Evolutionary conservation across 2,113 vertebrate genomes (phyloP), one percentile per base, ranked within the genome.

Genomic region (Proteles cristata): DNA sequence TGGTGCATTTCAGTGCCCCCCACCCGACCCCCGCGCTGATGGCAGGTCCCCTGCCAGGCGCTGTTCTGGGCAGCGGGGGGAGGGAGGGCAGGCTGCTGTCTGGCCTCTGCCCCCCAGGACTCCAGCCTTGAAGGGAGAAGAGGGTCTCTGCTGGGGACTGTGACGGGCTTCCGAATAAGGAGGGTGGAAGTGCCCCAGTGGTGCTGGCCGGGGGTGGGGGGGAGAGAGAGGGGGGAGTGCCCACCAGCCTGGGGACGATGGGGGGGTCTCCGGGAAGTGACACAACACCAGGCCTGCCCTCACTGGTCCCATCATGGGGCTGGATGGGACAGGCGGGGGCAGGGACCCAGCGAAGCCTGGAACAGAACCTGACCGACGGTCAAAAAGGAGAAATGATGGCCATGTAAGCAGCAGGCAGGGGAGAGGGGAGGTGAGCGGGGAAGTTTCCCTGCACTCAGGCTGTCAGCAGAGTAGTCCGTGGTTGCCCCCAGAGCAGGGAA

Each of bases 131-230:
- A 58, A 66, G 61, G 45, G 53, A 33, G 45, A 68, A 85, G 15
- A 73, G 90, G 15, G 2, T 35, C 61, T 19, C 11, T 4, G 17
- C 45, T 48, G 48, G 5, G 35, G 4, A 74, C n/a, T 14, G 25
- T 0, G 28, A 31, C 8, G 84, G 1, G 19, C 25, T 16, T 4
- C 28, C 4, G 17, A 8, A 5, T 9, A 14, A 74, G 28, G n/a
- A 74, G 17, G 73, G 48, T 0, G 4, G 8, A 25, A 28, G 43
- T 15, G 28, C 31, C 4, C 0, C 3, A 4, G 71, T 6, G 14
- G 80, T 17, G 31, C 28, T 39, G 39, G 39, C 39, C 3, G 1
- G 43, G 0, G 6, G 39, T 21, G 19, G 25, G 48, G 4, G 8
- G 12, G 17, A 39, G 39, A 39, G 39, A 3, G 39, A 39, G 39